These are phyloP conservation scores for Hafferia zeledoni DNA, from an alignment of 2,797 vertebrate species.

Conservation along the genomic window DNA sequence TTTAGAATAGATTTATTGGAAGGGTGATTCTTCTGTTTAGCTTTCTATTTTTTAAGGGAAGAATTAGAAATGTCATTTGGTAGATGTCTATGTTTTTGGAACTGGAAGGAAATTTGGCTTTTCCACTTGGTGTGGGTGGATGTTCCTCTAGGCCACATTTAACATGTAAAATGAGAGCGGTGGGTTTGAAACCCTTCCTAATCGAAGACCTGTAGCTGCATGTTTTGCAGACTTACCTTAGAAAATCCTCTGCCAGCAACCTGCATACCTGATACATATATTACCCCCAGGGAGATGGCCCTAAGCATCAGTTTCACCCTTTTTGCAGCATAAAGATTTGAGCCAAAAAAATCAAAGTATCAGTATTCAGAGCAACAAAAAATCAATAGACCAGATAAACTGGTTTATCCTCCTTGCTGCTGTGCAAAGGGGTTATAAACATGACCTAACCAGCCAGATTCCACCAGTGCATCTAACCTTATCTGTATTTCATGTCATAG, in stretches of 20 bases:
- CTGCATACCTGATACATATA: slow-evolving; percentile 46
- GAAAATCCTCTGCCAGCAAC: slow-evolving; percentile 45
- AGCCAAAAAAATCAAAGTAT: slow-evolving; percentile 51
- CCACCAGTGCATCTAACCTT: slow-evolving; percentile 6
- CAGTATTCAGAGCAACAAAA: slow-evolving; percentile 49
- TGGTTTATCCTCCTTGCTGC: slow-evolving; percentile 21
- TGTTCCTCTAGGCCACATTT: slow-evolving; percentile 56
- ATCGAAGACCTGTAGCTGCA: slow-evolving; percentile 24
- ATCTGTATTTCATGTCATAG: background rate
- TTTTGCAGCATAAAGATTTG: slow-evolving; percentile 36
- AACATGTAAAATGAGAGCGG: slow-evolving; percentile 54
- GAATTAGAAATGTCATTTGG: slow-evolving; percentile 69
- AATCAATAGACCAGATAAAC: slow-evolving; percentile 69
- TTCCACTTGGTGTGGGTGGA: slow-evolving; percentile 58
- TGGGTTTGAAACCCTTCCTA: slow-evolving; percentile 62
- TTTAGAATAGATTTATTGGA: slow-evolving; percentile 59
- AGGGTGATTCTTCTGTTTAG: slow-evolving; percentile 55
- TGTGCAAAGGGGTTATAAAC: slow-evolving; percentile 20
- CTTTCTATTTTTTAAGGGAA: slow-evolving; percentile 62
- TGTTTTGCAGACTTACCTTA: slow-evolving; percentile 44
- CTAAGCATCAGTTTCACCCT: slow-evolving; percentile 46
- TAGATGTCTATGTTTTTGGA: slow-evolving; percentile 60
- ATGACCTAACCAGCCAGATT: background rate
- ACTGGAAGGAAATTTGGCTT: slow-evolving; percentile 63
- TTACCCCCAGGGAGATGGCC: slow-evolving; percentile 20